Percentiles rank a stretch among this genome's conserved stretches.
Evolutionary conservation across 2,888 invertebrate species (phyloP).

Genomic region (Cheilosia soror): DNA sequence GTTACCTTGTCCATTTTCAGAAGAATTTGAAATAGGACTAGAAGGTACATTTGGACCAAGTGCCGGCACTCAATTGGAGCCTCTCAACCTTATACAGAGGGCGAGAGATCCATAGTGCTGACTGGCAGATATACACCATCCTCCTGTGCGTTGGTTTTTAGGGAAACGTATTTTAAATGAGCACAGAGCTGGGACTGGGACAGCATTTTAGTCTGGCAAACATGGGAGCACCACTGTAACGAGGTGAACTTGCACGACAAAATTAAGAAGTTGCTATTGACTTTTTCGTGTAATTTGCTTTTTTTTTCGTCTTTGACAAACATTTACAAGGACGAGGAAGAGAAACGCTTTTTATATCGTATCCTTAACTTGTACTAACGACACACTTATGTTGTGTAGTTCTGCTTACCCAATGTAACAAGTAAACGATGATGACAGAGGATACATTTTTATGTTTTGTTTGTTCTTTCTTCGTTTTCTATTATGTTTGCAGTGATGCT

Average conservation of each 20-base stretch:
- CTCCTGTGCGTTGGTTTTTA: conserved; percentile 8
- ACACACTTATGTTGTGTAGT: conserved; percentile 51
- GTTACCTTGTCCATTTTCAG: conserved; percentile 69
- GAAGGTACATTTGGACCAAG: conserved; percentile 19
- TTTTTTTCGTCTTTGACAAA: conserved; percentile 47
- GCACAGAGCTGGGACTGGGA: conserved; percentile 16
- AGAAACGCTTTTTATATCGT: conserved; percentile 32
- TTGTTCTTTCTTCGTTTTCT: conserved; percentile 1
- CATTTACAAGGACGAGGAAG: conserved; percentile 20
- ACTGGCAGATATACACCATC: no score
- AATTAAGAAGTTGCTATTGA: conserved; percentile 71
- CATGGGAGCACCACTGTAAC: conserved; percentile 19
- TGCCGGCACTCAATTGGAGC: conserved; percentile 8
- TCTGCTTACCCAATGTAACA: conserved; percentile 61
- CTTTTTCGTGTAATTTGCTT: conserved; percentile 36
- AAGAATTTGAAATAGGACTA: conserved; percentile 24
- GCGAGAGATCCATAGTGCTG: not conserved
- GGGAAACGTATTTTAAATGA: not conserved
- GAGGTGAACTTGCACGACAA: conserved; percentile 58
- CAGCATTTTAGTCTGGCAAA: not conserved
- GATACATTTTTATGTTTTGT: conserved; percentile 14
- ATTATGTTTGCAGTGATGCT: conserved; percentile 24
- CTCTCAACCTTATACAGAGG: conserved; percentile 21
- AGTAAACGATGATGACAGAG: conserved; percentile 65
- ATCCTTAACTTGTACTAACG: conserved; percentile 53